Conservation (phyloP, 2,113 vertebrate species). For the Toxotes chatareus region DNA sequence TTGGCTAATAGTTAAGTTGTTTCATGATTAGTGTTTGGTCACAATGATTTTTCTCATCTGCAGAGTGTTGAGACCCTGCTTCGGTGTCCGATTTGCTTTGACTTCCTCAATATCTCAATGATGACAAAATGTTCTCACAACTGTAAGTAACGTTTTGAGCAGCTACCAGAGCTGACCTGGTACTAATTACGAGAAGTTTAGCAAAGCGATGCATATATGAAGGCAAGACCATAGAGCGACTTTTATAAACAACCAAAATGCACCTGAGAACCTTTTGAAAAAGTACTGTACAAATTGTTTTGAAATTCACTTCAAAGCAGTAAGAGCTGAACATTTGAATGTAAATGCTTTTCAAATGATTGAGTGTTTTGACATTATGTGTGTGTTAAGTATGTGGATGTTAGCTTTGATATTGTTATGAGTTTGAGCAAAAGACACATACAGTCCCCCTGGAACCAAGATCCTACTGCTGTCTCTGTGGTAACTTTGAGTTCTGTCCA, state of each 20-base stretch:
- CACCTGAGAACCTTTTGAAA: neutral
- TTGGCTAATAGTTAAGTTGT: neutral
- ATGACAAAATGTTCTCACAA: conserved; percentile 97
- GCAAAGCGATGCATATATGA: neutral
- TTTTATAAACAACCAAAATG: neutral
- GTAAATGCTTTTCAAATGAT: too few relatives aligned
- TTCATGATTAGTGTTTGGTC: neutral
- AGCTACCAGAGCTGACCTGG: neutral
- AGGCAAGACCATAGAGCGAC: neutral
- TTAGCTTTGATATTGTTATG: too few relatives aligned
- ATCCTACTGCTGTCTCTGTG: neutral
- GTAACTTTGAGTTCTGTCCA: neutral
- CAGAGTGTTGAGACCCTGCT: conserved; percentile 91
- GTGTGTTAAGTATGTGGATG: too few relatives aligned
- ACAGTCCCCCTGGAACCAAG: neutral
- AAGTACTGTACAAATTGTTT: neutral
- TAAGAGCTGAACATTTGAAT: too few relatives aligned
- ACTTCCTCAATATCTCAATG: conserved; percentile 93
- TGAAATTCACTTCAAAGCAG: too few relatives aligned
- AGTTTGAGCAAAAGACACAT: too few relatives aligned
- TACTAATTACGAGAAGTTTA: neutral
- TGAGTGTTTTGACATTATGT: too few relatives aligned
- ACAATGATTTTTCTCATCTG: conserved; percentile 35
- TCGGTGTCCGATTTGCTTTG: conserved; percentile 95
- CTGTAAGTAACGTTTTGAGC: conserved; percentile 87